A percentile compares a stretch with the other conserved stretches of the same genome.
Conservation (phyloP, 2,888 invertebrate species). For the Luperina nickerlii region DNA sequence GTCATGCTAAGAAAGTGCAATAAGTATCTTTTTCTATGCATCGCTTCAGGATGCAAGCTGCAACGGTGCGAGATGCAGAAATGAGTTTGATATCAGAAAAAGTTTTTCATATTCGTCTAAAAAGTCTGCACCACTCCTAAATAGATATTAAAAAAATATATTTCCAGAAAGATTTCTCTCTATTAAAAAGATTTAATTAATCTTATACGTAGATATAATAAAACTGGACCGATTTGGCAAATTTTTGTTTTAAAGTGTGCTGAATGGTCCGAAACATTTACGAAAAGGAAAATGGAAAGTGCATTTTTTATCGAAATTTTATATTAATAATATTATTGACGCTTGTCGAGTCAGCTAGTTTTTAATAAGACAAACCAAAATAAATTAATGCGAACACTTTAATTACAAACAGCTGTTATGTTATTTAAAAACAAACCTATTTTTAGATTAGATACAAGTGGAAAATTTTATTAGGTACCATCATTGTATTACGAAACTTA, state of each 20-base stretch:
- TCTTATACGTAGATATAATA: no score
- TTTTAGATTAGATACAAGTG: not conserved
- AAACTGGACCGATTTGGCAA: not conserved
- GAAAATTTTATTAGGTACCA: not conserved
- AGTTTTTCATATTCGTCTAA: no score
- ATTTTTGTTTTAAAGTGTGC: not conserved
- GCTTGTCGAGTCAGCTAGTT: not conserved
- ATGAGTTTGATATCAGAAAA: not conserved
- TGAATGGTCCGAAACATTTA: not conserved
- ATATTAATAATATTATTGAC: not conserved
- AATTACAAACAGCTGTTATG: not conserved
- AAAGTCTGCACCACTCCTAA: not conserved
- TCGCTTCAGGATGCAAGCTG: no score
- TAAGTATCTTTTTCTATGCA: conserved; percentile 34
- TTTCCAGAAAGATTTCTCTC: no score
- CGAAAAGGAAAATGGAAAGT: not conserved
- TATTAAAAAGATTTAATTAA: no score
- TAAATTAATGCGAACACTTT: not conserved
- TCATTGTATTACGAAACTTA: not conserved
- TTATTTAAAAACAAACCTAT: not conserved
- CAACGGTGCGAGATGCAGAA: no score
- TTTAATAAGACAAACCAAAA: not conserved
- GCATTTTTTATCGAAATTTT: not conserved
- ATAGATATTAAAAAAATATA: not conserved
- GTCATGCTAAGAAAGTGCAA: conserved; percentile 23